These are phyloP conservation scores for Aphelocoma coerulescens DNA, from an alignment of 2,113 vertebrate species.

Conservation along the genomic window DNA sequence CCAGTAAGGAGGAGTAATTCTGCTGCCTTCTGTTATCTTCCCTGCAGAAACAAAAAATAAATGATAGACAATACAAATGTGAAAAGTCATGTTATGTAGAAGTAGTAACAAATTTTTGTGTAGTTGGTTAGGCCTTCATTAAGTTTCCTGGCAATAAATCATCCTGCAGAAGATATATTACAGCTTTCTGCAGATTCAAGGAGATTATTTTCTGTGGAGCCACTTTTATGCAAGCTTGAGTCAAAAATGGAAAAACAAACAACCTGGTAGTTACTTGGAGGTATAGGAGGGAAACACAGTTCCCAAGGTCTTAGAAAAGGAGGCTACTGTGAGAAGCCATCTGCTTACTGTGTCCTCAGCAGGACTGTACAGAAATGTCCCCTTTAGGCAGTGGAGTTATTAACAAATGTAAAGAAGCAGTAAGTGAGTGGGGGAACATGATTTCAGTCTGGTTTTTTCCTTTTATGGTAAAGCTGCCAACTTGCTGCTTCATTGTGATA, in stretches of 20 bases:
- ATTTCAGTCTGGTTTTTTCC: slow-evolving; percentile 42
- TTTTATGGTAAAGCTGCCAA: slow-evolving; percentile 76
- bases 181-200: not conserved
- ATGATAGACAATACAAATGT: not conserved
- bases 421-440: not conserved
- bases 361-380: slow-evolving; percentile 11
- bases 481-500: slow-evolving; percentile 50
- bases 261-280: slow-evolving; percentile 15
- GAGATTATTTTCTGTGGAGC: slow-evolving; percentile 25
- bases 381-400: slow-evolving; percentile 8
- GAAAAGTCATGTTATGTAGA: not conserved
- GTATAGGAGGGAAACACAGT: not conserved
- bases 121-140: not conserved
- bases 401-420: slow-evolving; percentile 50
- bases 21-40: not conserved
- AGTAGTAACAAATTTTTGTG: not conserved
- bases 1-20: not conserved
- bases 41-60: not conserved
- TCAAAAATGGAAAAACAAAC: slow-evolving; percentile 51
- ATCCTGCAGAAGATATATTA: not conserved
- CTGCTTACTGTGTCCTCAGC: not conserved
- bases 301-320: slow-evolving; percentile 31
- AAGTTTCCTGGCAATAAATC: not conserved
- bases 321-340: slow-evolving; percentile 15
- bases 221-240: not conserved